phyloP scores from a whole-genome alignment of 2,113 vertebrate genomes.

The Atrichornis clamosus region DNA sequence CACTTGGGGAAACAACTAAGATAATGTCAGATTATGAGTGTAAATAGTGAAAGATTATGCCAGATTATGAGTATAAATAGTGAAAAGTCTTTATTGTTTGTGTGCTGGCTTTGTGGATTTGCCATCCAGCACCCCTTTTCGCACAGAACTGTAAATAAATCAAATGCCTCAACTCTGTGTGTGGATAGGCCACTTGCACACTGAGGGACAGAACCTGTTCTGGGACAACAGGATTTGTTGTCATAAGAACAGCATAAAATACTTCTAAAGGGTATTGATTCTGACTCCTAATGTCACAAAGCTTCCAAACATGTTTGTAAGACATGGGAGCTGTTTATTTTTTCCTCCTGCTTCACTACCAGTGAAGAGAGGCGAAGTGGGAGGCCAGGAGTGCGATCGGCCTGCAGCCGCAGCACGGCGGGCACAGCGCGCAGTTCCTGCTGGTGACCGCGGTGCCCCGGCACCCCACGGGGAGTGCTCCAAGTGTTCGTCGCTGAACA shows the following conservation, averaged over 20 bases:
- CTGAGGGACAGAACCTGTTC: background rate
- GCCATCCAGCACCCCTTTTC: background rate
- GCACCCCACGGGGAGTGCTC: background rate
- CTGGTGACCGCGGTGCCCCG: background rate
- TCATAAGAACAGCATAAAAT: background rate
- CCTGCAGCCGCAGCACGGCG: accelerated
- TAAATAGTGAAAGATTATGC: background rate
- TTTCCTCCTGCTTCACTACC: background rate
- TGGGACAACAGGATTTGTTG: background rate
- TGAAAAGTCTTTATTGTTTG: background rate
- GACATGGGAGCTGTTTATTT: background rate
- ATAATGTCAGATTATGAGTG: background rate
- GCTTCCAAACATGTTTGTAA: background rate
- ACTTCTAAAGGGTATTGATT: background rate
- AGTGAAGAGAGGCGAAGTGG: accelerated
- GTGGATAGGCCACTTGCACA: background rate
- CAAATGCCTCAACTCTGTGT: background rate
- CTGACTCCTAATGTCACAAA: background rate
- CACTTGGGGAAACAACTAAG: background rate
- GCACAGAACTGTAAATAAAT: background rate
- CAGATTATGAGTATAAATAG: background rate
- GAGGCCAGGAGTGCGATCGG: background rate
- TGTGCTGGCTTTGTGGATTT: background rate
- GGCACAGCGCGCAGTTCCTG: accelerated
- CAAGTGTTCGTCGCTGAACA: background rate